phyloP scores from a whole-genome alignment of 1,140 invertebrate genomes.

The Oreohelix idahoensis region DNA sequence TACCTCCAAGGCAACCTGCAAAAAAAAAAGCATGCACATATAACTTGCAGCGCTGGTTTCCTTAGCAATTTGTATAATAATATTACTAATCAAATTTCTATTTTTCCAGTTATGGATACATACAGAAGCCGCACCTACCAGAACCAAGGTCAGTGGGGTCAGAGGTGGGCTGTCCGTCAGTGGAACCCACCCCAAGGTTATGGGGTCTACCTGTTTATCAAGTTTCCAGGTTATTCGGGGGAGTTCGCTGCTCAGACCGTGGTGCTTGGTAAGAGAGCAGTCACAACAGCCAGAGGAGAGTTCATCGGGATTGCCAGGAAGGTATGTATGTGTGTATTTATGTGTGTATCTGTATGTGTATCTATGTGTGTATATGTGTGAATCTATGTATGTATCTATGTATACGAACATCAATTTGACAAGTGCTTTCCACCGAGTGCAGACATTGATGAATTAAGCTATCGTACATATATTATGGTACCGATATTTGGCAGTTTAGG shows the following conservation, averaged over 20 bases:
- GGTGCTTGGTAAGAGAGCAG: constrained; percentile 38
- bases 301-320: constrained; percentile 31
- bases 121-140: neutral
- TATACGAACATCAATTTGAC: too few relatives aligned
- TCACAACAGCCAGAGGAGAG: constrained; percentile 30
- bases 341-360: too few relatives aligned
- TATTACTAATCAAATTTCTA: too few relatives aligned
- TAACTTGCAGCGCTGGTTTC: neutral
- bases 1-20: neutral
- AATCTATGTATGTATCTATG: too few relatives aligned
- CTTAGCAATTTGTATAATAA: too few relatives aligned
- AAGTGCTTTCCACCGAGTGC: too few relatives aligned
- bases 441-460: too few relatives aligned
- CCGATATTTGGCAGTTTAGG: too few relatives aligned
- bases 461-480: too few relatives aligned
- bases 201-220: constrained; percentile 45
- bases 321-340: too few relatives aligned
- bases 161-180: neutral
- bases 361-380: too few relatives aligned
- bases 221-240: constrained; percentile 31
- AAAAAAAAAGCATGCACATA: neutral
- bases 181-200: constrained; percentile 28
- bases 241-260: constrained; percentile 41
- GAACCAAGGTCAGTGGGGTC: neutral
- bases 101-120: neutral